These are phyloP conservation scores for Stenurella melanura DNA, from an alignment of 2,888 invertebrate species.

Conservation along the genomic window DNA sequence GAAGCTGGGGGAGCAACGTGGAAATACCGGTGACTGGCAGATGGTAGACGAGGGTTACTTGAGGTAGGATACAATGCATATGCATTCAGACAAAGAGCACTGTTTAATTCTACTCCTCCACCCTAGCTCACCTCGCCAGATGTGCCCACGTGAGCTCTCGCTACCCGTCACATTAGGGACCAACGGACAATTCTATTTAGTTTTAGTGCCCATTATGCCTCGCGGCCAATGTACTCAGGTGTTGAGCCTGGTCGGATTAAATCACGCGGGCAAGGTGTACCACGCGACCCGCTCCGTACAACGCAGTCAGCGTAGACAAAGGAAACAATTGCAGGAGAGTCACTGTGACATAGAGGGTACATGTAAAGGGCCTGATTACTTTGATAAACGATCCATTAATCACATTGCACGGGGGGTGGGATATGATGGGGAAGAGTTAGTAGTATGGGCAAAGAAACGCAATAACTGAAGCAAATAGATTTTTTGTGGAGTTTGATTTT, in stretches of 20 bases:
- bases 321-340: slow-evolving; percentile 66
- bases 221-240: slow-evolving; percentile 74
- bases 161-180: slow-evolving; percentile 61
- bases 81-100: slow-evolving; percentile 72
- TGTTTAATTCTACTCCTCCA: slow-evolving; percentile 68
- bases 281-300: slow-evolving; percentile 37
- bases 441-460: slow-evolving; percentile 50
- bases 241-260: slow-evolving; percentile 73
- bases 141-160: slow-evolving; percentile 69
- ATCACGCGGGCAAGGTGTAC: slow-evolving; percentile 71
- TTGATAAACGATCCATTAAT: slow-evolving; percentile 73
- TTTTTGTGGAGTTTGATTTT: slow-evolving; percentile 43
- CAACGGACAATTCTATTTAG: slow-evolving; percentile 71
- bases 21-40: slow-evolving; percentile 72
- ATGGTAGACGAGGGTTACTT: slow-evolving; percentile 73
- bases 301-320: slow-evolving; percentile 61
- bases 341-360: slow-evolving; percentile 62
- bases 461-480: slow-evolving; percentile 53
- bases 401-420: slow-evolving; percentile 59
- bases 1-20: slow-evolving; percentile 64
- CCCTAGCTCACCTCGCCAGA: slow-evolving; percentile 69
- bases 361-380: slow-evolving; percentile 70
- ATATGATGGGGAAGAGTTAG: slow-evolving; percentile 47
- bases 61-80: slow-evolving; percentile 73
- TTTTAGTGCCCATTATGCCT: slow-evolving; percentile 72